Conservation (phyloP, 1,140 invertebrate genomes). For the Pseudomyrmex dendroicus region DNA sequence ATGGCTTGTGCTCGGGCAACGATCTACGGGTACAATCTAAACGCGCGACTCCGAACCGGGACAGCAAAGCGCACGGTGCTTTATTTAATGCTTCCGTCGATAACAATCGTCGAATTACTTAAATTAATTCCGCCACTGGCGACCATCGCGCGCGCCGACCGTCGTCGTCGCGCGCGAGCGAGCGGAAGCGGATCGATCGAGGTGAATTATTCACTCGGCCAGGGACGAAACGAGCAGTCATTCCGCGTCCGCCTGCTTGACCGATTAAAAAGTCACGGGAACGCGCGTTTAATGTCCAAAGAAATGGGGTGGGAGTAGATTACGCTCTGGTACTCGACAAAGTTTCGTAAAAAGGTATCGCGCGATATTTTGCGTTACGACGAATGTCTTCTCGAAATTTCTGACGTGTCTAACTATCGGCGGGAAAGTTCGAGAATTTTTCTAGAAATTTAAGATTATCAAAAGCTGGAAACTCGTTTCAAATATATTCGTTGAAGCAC, state of each 20-base stretch:
- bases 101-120: constrained; percentile 76
- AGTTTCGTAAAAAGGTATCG: constrained; percentile 74
- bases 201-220: constrained; percentile 67
- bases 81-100: constrained; percentile 80
- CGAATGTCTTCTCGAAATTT: not conserved
- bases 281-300: constrained; percentile 64
- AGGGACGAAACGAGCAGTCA: constrained; percentile 43
- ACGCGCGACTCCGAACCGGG: constrained; percentile 60
- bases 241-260: not conserved
- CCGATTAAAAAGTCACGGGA: constrained; percentile 57
- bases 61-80: constrained; percentile 53
- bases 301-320: constrained; percentile 40
- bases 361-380: constrained; percentile 30
- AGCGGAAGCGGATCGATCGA: constrained; percentile 59
- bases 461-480: too few relatives aligned
- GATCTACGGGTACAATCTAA: constrained; percentile 74
- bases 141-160: constrained; percentile 15
- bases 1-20: constrained; percentile 70
- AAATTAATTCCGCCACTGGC: constrained; percentile 71
- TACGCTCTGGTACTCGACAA: constrained; percentile 56
- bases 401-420: not conserved
- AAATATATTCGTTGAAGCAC: too few relatives aligned
- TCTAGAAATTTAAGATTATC: not conserved
- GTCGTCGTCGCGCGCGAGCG: constrained; percentile 32
- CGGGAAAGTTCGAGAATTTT: constrained; percentile 3